Percentiles rank a stretch among this genome's conserved stretches.
These are phyloP conservation scores for Uromys caudimaculatus DNA, from an alignment of 2,797 vertebrate species.

Conservation along the genomic window DNA sequence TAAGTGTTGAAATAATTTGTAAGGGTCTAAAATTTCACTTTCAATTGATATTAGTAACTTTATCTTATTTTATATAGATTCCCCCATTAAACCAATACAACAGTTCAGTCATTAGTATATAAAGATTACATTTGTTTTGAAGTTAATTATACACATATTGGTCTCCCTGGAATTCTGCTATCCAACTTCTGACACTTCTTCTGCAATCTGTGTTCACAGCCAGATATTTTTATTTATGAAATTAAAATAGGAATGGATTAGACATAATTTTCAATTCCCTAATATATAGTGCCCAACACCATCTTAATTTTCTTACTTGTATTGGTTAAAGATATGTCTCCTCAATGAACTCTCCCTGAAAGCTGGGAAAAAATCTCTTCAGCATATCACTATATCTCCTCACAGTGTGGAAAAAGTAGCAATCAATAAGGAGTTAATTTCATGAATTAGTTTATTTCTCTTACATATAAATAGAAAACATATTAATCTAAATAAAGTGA, in stretches of 20 bases:
- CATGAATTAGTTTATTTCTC: background rate
- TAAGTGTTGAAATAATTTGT: background rate
- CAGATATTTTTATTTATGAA: background rate
- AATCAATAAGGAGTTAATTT: background rate
- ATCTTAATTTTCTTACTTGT: background rate
- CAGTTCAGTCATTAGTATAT: rapidly evolving
- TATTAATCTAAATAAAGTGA: background rate
- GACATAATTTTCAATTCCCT: rapidly evolving
- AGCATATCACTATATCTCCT: background rate
- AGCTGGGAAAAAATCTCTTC: rapidly evolving
- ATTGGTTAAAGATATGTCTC: background rate
- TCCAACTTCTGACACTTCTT: background rate
- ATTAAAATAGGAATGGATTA: rapidly evolving
- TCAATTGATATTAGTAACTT: background rate
- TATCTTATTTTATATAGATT: rapidly evolving
- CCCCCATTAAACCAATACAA: background rate
- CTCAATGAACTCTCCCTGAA: background rate
- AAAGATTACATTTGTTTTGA: background rate
- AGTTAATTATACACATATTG: background rate
- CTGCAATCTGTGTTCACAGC: rapidly evolving
- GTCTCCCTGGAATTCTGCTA: background rate
- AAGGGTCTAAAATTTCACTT: rapidly evolving
- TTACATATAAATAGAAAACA: background rate
- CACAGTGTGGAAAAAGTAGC: background rate
- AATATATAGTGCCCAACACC: rapidly evolving